Conservation (phyloP, 2,888 invertebrate species). For the Luperina nickerlii region DNA sequence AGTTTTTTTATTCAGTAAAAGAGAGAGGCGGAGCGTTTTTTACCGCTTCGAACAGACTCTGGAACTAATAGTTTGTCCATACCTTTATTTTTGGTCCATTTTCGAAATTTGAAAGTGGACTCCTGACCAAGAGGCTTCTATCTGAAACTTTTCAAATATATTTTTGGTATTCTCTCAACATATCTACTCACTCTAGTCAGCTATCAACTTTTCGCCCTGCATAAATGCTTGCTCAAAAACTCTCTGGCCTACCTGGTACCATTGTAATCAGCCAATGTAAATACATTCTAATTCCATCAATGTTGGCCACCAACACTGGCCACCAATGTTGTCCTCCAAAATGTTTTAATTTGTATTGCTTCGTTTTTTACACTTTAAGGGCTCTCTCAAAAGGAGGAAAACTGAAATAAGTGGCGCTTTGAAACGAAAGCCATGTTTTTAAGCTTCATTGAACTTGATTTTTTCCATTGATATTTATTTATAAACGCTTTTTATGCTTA, state of each 20-base stretch:
- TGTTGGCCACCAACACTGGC: conserved; percentile 13
- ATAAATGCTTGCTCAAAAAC: neutral
- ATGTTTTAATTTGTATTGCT: conserved; percentile 54
- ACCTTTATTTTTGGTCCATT: neutral
- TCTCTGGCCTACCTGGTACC: neutral
- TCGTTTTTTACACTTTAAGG: conserved; percentile 29
- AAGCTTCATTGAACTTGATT: conserved; percentile 48
- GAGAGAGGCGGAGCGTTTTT: neutral
- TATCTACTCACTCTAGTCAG: neutral
- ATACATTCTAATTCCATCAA: neutral
- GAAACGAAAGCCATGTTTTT: conserved; percentile 56
- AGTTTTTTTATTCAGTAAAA: neutral
- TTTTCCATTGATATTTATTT: conserved; percentile 57
- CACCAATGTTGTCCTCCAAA: neutral
- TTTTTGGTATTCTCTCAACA: neutral
- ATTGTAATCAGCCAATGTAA: neutral
- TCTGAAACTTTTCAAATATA: no score
- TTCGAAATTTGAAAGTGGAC: no score
- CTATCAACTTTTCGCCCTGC: neutral
- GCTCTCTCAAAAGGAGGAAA: conserved; percentile 33
- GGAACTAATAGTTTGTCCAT: neutral
- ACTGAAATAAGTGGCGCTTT: conserved; percentile 39
- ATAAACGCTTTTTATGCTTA: conserved; percentile 45
- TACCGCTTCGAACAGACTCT: neutral
- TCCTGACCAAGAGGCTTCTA: no score